A percentile compares a stretch with the other conserved stretches of the same genome.
Evolutionary conservation across 2,888 invertebrate genomes (phyloP).

Genomic region (Sceliomorpha sp.): DNA sequence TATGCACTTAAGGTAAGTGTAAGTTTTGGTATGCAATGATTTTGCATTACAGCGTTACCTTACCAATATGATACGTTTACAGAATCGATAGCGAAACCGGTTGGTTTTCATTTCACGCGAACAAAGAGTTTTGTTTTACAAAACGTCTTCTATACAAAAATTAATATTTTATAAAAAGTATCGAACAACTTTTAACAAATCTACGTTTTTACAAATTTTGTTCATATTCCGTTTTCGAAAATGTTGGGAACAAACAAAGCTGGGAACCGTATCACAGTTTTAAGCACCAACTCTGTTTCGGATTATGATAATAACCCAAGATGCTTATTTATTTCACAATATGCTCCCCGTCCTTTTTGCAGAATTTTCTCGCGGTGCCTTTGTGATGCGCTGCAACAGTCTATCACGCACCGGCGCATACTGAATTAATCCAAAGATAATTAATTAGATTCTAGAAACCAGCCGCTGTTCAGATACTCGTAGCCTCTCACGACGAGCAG

Average conservation of each 20-base stretch:
- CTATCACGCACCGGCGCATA: conserved; percentile 55
- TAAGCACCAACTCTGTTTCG: no score
- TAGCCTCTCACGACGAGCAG: conserved; percentile 39
- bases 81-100: no score
- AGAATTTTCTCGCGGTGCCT: conserved; percentile 41
- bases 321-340: conserved; percentile 43
- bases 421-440: conserved; percentile 62
- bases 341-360: conserved; percentile 26
- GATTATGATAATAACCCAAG: conserved; percentile 20
- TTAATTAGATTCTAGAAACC: conserved; percentile 59
- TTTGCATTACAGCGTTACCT: conserved; percentile 32
- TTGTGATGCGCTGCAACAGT: conserved; percentile 48
- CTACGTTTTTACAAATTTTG: no score
- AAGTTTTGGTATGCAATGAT: conserved; percentile 28
- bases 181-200: no score
- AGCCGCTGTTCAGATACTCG: conserved; percentile 52
- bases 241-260: conserved; percentile 9
- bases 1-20: conserved; percentile 41
- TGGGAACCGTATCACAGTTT: no score
- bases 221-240: background rate
- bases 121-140: no score
- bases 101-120: no score
- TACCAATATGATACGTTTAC: conserved; percentile 17
- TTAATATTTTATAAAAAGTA: no score
- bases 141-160: no score